Conservation (phyloP, 2,113 vertebrate genomes). For the Serilophus lunatus region DNA sequence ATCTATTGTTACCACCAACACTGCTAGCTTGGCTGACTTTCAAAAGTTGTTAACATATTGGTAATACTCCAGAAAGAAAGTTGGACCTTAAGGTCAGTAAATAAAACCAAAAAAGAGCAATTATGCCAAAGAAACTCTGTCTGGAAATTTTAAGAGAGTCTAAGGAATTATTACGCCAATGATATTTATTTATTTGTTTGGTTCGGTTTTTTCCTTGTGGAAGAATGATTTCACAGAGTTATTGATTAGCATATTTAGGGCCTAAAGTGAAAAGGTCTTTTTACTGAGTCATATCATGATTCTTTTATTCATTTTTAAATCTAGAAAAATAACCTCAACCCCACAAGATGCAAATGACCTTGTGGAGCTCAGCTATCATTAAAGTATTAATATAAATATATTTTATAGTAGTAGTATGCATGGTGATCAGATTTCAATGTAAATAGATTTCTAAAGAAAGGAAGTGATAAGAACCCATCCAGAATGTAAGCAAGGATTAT, state of each 20-base stretch:
- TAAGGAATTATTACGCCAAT: not conserved
- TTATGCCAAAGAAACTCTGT: not conserved
- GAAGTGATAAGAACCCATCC: not conserved
- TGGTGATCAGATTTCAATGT: not conserved
- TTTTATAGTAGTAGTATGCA: not conserved
- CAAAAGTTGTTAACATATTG: not conserved
- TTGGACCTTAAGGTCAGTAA: not conserved
- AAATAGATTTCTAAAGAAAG: not conserved
- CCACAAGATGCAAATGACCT: not conserved
- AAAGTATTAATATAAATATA: not conserved
- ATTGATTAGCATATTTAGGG: not conserved
- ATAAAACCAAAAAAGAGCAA: not conserved
- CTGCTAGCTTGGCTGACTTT: not conserved
- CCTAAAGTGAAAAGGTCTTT: not conserved
- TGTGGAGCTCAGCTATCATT: not conserved
- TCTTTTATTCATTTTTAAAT: not conserved
- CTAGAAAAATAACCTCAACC: not conserved
- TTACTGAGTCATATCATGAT: not conserved
- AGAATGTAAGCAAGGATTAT: not conserved
- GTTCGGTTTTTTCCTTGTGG: not conserved
- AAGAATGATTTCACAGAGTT: not conserved
- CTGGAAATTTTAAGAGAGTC: not conserved
- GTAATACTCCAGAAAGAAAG: not conserved
- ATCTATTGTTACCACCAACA: not conserved
- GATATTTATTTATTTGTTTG: not conserved